Evolutionary conservation across 2,113 vertebrate species (phyloP).

Genomic region (Albula glossodonta): DNA sequence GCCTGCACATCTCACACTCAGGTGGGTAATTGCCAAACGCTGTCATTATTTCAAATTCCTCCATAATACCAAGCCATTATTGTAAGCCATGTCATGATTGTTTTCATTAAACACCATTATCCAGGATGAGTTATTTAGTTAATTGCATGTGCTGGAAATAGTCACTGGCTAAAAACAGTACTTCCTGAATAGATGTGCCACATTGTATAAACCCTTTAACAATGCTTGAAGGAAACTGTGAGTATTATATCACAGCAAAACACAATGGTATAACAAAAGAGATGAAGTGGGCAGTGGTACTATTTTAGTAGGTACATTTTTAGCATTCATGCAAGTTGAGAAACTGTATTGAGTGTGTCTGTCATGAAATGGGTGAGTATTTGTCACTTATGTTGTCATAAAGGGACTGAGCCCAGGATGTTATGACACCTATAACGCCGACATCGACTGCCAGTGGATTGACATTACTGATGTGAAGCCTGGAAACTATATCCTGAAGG

Average conservation of each 20-base stretch:
- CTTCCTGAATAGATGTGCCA: background rate
- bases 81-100: background rate
- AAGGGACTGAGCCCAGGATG: slow-evolving; percentile 76
- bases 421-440: slow-evolving; percentile 74
- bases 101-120: background rate
- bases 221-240: background rate
- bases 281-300: background rate
- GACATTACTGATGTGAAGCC: slow-evolving; percentile 71
- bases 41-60: background rate
- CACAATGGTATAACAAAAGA: background rate
- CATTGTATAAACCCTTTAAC: background rate
- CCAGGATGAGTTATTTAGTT: background rate
- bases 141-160: background rate
- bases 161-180: background rate
- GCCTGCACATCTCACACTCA: slow-evolving; percentile 95
- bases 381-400: background rate
- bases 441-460: slow-evolving; percentile 79
- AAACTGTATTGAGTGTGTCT: background rate
- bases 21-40: slow-evolving; percentile 53
- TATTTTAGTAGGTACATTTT: background rate
- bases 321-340: background rate
- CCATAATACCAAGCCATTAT: background rate
- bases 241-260: background rate
- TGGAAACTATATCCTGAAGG: slow-evolving; percentile 73
- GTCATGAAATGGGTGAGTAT: background rate